These are phyloP conservation scores for Leptobrachium leishanense DNA, from an alignment of 2,113 vertebrate species.

Conservation along the genomic window DNA sequence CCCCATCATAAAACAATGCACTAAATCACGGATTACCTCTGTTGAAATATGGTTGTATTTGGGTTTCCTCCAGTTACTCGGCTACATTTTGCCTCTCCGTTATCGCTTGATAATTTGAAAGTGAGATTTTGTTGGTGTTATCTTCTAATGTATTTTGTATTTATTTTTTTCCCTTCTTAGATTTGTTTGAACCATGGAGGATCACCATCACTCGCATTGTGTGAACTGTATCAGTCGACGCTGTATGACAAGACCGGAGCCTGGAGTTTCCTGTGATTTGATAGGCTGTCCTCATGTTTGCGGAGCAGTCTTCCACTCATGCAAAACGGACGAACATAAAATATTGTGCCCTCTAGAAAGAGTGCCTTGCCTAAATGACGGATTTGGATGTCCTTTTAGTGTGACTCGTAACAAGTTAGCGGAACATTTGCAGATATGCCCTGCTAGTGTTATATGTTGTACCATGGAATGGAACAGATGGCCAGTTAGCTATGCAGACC, in stretches of 20 bases:
- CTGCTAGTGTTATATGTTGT: constrained; percentile 94
- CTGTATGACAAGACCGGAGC: constrained; percentile 81
- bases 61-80: neutral
- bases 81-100: neutral
- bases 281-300: constrained; percentile 83
- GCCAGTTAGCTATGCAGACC: constrained; percentile 90
- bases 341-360: constrained; percentile 87
- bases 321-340: constrained; percentile 88
- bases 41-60: neutral
- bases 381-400: constrained; percentile 86
- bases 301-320: constrained; percentile 92
- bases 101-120: no score
- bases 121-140: no score
- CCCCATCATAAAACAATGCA: neutral
- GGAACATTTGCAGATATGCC: constrained; percentile 89
- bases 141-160: neutral
- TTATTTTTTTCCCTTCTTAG: constrained; percentile 52
- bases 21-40: neutral
- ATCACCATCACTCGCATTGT: constrained; percentile 83
- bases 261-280: constrained; percentile 85
- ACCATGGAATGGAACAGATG: constrained; percentile 99
- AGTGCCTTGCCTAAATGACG: constrained; percentile 89
- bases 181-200: constrained; percentile 73
- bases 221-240: constrained; percentile 86
- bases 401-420: constrained; percentile 86